These are phyloP conservation scores for Pocillopora grandis DNA, from an alignment of 92 coral and sea anemone genomes.

Conservation along the genomic window DNA sequence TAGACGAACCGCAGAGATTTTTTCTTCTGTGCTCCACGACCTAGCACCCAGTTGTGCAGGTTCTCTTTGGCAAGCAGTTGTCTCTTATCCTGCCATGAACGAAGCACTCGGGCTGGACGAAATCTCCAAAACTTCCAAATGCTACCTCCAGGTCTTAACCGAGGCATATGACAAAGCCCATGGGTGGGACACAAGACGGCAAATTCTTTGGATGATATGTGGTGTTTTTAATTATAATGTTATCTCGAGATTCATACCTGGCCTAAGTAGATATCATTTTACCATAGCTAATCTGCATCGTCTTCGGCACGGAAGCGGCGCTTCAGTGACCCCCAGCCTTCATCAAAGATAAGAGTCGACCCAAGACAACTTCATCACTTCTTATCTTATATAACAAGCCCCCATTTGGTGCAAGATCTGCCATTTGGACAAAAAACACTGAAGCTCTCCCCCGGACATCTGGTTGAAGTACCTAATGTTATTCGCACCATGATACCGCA, in stretches of 20 bases:
- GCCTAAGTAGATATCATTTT: conserved; percentile 43
- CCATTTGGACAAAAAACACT: conserved; percentile 30
- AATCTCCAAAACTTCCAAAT: conserved; percentile 16
- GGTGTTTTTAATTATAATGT: conserved; percentile 33
- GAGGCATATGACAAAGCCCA: conserved; percentile 48
- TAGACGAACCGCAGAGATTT: conserved; percentile 32
- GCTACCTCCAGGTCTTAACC: conserved; percentile 39
- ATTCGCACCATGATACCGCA: no score
- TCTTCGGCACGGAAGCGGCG: conserved; percentile 36
- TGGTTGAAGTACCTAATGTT: no score
- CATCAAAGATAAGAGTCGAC: conserved; percentile 29
- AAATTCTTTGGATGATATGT: conserved; percentile 31
- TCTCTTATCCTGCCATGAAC: conserved; percentile 48
- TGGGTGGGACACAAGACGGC: conserved; percentile 41
- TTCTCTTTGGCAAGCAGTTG: conserved; percentile 44
- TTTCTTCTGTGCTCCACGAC: conserved; percentile 36
- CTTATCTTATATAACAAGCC: conserved; percentile 24
- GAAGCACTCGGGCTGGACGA: conserved; percentile 33
- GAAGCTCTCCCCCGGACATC: no score
- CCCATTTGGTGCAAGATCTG: conserved; percentile 37
- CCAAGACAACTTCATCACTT: conserved; percentile 31
- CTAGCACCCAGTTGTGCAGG: conserved; percentile 40
- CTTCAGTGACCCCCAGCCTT: conserved; percentile 9
- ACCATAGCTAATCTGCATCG: conserved; percentile 44
- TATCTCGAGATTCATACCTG: conserved; percentile 30